Base-by-base conservation (phyloP, 2,113 vertebrate species). In the Myotis lucifugus region DNA sequence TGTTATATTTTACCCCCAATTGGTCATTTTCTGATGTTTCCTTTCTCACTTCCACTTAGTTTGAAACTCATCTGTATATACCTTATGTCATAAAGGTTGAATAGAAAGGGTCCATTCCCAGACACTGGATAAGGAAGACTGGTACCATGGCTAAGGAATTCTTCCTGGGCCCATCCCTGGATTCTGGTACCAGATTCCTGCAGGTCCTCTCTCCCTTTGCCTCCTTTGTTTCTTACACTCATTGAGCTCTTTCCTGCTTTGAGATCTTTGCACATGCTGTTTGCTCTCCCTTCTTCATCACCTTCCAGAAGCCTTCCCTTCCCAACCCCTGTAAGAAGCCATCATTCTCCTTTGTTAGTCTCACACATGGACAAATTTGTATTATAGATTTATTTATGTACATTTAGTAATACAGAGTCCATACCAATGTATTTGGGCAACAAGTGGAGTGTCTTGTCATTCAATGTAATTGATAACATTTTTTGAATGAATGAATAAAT, bases 401-500 rank as follows among this genome's bases (percentile, higher is more conserved):
- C n/a, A 18, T 74, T 78, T 78, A 42, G 18, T 59, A 54, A 85
- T 34, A 54, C n/a, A 84, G 89, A 77, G 9, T 66, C 72, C 42
- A n/a, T n/a, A 5, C 1, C 18, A 34, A 2, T 8, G 2, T 54
- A n/a, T 88, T 52, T 9, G 32, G 1, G 13, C 11, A 37, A 15
- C 17, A 50, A 37, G 56, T 32, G 56, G 46, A 48, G 54, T 46
- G 4, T 25, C 82, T 81, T 70, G 67, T 42, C 32, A 29, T 52
- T 90, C 23, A 83, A 1, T 76, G 27, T 73, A 84, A 86, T n/a
- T 25, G 54, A 27, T 74, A 32, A n/a, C 61, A 21, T 18, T 95
- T 78, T 83, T 59, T 67, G 32, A 96, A 73, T 94, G 52, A 59
- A 69, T 93, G 54, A 54, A 66, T n/a, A 66, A 48, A 42, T 69